phyloP scores from a whole-genome alignment of 2,797 vertebrate genomes.

The Pseudochromis fuscus region DNA sequence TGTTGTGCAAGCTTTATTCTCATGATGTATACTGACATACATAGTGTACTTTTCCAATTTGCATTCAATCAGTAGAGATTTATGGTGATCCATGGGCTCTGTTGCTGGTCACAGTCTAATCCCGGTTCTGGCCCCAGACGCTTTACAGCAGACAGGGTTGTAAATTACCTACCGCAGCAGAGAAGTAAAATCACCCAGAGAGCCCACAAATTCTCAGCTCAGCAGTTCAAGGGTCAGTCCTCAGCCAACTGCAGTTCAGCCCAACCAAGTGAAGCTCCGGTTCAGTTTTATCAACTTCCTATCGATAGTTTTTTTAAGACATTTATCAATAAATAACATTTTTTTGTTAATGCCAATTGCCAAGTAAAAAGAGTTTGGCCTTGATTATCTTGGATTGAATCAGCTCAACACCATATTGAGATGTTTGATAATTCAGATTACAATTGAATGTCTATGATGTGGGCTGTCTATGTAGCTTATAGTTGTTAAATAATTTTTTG shows the following conservation, averaged over 20 bases:
- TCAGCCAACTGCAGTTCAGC: slow-evolving; percentile 52
- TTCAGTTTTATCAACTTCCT: slow-evolving; percentile 24
- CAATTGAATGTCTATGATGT: not conserved
- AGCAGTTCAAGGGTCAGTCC: slow-evolving; percentile 78
- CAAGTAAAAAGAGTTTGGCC: not conserved
- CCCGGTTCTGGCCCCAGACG: slow-evolving; percentile 73
- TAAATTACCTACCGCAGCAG: slow-evolving; percentile 80
- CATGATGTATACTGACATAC: slow-evolving; percentile 80
- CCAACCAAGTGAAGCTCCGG: slow-evolving; percentile 32
- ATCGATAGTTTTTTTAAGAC: slow-evolving; percentile 53
- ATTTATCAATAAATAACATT: slow-evolving; percentile 21
- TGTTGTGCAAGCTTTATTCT: slow-evolving; percentile 72
- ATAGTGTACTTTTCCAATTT: slow-evolving; percentile 82
- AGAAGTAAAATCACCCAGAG: slow-evolving; percentile 66
- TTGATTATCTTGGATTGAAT: not conserved
- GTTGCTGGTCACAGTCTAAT: slow-evolving; percentile 81
- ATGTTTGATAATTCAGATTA: not conserved
- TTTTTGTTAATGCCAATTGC: not conserved
- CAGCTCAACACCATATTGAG: not conserved
- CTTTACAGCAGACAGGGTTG: slow-evolving; percentile 78
- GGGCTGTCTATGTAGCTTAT: not conserved
- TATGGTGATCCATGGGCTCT: slow-evolving; percentile 79
- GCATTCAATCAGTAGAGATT: slow-evolving; percentile 85
- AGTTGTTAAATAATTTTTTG: not conserved
- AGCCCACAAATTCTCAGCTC: slow-evolving; percentile 76